phyloP scores from a whole-genome alignment of 1,140 invertebrate species.

The Daktulosphaira vitifoliae region DNA sequence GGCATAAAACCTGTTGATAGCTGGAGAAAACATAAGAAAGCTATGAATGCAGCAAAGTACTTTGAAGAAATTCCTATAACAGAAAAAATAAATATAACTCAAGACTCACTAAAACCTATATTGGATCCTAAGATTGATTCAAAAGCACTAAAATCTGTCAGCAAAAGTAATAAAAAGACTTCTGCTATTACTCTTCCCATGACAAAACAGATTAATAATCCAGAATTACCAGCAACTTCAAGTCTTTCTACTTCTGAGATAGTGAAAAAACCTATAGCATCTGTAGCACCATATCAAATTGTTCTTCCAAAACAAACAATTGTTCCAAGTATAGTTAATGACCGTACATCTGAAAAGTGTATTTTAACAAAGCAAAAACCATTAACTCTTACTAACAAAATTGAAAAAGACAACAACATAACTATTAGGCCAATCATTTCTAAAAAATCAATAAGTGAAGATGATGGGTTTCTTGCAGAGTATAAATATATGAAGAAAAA shows the following conservation, averaged over 20 bases:
- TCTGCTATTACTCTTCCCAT: conserved; percentile 16
- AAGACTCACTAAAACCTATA: not conserved
- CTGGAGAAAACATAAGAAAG: conserved; percentile 30
- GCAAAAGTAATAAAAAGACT: conserved; percentile 21
- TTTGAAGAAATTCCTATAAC: not conserved
- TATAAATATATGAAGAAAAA: conserved; percentile 24
- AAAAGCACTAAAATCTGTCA: not conserved
- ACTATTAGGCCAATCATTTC: not conserved
- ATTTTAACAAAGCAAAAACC: conserved; percentile 10
- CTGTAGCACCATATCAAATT: conserved; percentile 26
- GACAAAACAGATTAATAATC: not conserved
- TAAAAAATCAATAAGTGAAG: conserved; percentile 19
- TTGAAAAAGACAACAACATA: conserved; percentile 4
- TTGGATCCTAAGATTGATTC: not conserved
- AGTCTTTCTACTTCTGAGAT: not conserved
- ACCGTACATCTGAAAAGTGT: conserved; percentile 2
- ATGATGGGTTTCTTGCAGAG: conserved; percentile 11
- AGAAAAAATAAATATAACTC: conserved; percentile 6
- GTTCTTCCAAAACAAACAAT: conserved; percentile 25
- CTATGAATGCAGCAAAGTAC: conserved; percentile 18
- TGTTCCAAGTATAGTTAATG: not conserved
- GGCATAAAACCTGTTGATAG: conserved; percentile 21
- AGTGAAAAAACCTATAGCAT: conserved; percentile 18
- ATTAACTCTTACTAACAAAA: conserved; percentile 2
- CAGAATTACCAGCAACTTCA: not conserved